phyloP scores from a whole-genome alignment of 2,113 vertebrate species.

The Pygoscelis antarcticus region DNA sequence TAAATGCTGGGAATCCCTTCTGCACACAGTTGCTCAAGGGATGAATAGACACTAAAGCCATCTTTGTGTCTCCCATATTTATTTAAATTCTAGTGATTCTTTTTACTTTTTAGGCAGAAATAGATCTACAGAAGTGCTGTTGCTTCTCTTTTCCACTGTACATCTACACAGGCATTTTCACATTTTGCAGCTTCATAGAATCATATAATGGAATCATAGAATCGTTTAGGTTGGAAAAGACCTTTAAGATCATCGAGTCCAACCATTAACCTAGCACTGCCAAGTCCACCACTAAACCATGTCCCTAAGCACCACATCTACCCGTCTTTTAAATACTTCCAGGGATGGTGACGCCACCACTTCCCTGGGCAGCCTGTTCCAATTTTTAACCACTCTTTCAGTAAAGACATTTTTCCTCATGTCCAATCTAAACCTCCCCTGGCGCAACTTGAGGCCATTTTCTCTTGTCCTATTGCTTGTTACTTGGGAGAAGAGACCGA shows the following conservation, averaged over 20 bases:
- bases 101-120: neutral
- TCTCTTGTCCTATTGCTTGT: too few relatives aligned
- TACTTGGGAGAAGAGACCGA: too few relatives aligned
- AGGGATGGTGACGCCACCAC: neutral
- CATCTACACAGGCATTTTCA: neutral
- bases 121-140: neutral
- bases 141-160: neutral
- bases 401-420: neutral
- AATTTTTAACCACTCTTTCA: rapidly evolving
- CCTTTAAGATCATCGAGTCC: neutral
- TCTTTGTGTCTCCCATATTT: neutral
- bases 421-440: neutral
- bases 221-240: neutral
- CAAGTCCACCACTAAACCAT: neutral
- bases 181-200: neutral
- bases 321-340: neutral
- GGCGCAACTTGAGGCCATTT: too few relatives aligned
- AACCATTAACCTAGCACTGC: neutral
- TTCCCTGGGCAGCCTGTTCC: neutral
- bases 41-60: neutral
- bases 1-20: neutral
- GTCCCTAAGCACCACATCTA: neutral
- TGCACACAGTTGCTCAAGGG: neutral
- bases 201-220: neutral
- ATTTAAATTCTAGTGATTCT: neutral